Conservation (phyloP, 2,797 vertebrate species). For the Enteromius treurensis region DNA sequence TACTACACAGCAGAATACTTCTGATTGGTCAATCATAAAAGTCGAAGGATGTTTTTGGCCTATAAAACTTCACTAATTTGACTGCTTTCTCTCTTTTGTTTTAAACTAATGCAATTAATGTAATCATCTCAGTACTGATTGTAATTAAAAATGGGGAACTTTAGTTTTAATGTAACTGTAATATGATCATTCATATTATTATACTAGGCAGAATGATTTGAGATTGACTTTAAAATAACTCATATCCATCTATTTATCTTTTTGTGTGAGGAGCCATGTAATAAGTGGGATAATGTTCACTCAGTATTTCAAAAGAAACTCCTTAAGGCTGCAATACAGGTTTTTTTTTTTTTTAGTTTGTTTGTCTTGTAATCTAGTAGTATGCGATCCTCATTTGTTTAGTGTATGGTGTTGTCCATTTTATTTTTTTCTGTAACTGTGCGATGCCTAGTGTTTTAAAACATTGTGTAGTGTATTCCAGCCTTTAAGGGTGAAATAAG, state of each 20-base stretch:
- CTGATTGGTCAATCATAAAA: not conserved
- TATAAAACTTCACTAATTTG: not conserved
- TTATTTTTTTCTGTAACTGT: not conserved
- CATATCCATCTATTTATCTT: not conserved
- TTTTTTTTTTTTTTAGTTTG: not conserved
- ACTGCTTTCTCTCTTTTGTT: not conserved
- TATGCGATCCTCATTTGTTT: not conserved
- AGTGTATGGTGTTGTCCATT: not conserved
- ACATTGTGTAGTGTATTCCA: not conserved
- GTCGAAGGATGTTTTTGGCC: not conserved
- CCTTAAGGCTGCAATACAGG: slow-evolving; percentile 2
- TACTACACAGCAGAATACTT: slow-evolving; percentile 7
- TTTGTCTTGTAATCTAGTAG: not conserved
- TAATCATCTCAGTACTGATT: not conserved
- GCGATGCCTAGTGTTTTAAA: not conserved
- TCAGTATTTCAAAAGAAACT: not conserved
- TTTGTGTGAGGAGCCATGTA: not conserved
- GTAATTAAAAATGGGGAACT: not conserved
- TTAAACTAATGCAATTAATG: not conserved
- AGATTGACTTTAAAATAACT: not conserved
- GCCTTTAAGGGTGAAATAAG: slow-evolving; percentile 1
- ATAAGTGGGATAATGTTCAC: not conserved
- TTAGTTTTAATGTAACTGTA: not conserved
- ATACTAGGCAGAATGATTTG: not conserved
- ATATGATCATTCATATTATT: not conserved